phyloP scores from a whole-genome alignment of 2,113 vertebrate species.

The Alexandromys fortis region DNA sequence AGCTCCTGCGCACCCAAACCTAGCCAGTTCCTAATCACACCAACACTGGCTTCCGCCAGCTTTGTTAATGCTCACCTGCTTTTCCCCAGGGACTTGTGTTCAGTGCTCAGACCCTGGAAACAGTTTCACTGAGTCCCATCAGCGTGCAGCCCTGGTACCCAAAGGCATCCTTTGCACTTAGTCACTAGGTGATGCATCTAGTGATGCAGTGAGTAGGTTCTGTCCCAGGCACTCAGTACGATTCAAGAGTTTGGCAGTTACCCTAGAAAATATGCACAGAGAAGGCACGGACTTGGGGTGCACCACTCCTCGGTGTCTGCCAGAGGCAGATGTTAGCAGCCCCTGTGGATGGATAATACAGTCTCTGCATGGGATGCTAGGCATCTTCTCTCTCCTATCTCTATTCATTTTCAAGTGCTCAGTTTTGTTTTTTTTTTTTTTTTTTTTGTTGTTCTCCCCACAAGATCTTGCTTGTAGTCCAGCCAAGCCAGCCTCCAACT shows the following conservation, averaged over 20 bases:
- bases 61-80: neutral
- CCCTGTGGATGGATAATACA: neutral
- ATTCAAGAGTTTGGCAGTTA: neutral
- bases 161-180: neutral
- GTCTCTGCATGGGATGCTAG: neutral
- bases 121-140: neutral
- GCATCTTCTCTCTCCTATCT: neutral
- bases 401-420: neutral
- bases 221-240: neutral
- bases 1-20: neutral
- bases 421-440: neutral
- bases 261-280: neutral
- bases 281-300: neutral
- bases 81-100: neutral
- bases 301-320: neutral
- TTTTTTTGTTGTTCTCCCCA: neutral
- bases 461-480: neutral
- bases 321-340: neutral
- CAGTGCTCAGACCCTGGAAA: neutral
- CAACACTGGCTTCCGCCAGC: neutral
- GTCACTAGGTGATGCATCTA: neutral
- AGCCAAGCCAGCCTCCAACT: neutral
- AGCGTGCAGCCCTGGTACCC: neutral
- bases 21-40: neutral
- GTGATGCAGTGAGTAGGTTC: neutral